Evolutionary conservation across 2,797 vertebrate species (phyloP), one percentile per base, ranked within the genome.

Genomic region (Falco rusticolus): DNA sequence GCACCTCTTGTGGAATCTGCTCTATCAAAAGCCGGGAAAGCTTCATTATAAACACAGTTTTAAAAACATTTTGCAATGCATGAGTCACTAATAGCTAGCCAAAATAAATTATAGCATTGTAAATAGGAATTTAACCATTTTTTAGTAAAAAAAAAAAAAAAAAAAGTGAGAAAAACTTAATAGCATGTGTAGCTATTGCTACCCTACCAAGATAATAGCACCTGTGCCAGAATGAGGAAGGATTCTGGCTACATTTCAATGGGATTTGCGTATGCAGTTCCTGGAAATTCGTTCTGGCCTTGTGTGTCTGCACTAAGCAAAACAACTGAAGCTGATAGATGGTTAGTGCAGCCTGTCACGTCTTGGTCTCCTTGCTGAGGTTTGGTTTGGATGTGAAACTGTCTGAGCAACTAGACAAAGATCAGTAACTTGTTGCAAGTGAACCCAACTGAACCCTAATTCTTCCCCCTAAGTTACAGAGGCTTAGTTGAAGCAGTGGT

Each of bases 1-100:
- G 87, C 79, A 93, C 68, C 18, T 95, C 96, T 11, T 69, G 43
- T 9, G 29, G 75, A 78, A 61, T 94, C 61, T 96, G 93, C 25
- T 97, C 97, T 25, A 5, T 8, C 80, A 84, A 61, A 93, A 31
- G 25, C 45, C 75, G 48, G 31, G 53, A 79, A n/a, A 54, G 2
- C 7, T 70, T 80, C 5, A 3, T 54, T 61, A 33, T 45, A 54
- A 65, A 70, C 13, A 37, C 6, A 4, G 47, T 31, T 69, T 69
- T 43, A 39, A 84, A 68, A 88, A 20, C 18, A 28, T 72, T 84
- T 92, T 78, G 37, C 65, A 66, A 31, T 33, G 37, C 18, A 11
- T 5, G 29, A 76, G 24, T 81, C 28, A 13, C 65, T 48, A 61
- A 34, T 28, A 68, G 22, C 16, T 37, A 56, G 28, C 25, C 48